Base-by-base conservation (phyloP, 2,888 invertebrate genomes). In the Athrips mouffetella region DNA sequence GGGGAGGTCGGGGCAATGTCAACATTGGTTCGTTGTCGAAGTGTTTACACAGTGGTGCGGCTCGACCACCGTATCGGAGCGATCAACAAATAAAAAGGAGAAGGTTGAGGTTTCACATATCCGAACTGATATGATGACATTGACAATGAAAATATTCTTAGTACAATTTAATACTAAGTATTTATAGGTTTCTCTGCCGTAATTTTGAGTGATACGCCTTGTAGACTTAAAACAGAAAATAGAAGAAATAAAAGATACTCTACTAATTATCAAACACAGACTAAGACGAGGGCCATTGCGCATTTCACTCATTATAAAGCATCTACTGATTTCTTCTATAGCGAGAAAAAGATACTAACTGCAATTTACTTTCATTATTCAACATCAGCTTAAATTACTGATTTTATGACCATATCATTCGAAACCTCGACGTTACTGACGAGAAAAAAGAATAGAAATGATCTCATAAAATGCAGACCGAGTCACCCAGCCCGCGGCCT, bases 21-120 rank as follows among this genome's bases (percentile, higher is more conserved):
- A 86, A 87, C 78, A 86, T 84, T 81, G 80, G 76, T 81, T 80
- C 73, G 67, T 65, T 76, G 79, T 82, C 76, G 77, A 77, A 80
- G 73, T 84, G 83, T 86, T 85, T 86, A 74, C 70, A 55, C 74
- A 70, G 70, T 65, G 74, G 70, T 66, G 65, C 54, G 68, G 68
- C 5, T 7, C 37, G 21, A 63, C 65, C 64, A 60, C 55, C 50
- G 61, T 31, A 49, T 33, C 37, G 25, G 25, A 37, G 42, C 47
- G 47, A 50, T 47, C 49, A 49, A 39, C 33, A 33, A 20, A 44
- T 16, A 21, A 30, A 31, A 44, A 30, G 31, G n/a, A 3, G 15
- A 16, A 37, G 3, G 1, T 16, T 37, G 15, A n/a, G n/a, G n/a
- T n/a, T n/a, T n/a, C n/a, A n/a, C n/a, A n/a, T n/a, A n/a, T n/a